Conservation (phyloP, 2,888 invertebrate genomes). For the Taenaris catops region DNA sequence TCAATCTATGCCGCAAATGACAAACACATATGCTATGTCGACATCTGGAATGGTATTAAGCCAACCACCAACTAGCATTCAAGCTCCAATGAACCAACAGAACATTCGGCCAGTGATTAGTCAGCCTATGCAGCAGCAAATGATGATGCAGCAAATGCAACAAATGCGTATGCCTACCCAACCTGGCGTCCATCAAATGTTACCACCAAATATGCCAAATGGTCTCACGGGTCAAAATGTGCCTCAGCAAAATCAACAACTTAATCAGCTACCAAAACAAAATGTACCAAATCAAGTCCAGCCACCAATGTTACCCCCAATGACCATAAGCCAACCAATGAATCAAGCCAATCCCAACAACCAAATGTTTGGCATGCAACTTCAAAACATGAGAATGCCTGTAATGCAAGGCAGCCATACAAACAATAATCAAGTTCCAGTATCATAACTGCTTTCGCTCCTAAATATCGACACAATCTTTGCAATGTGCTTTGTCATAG, state of each 20-base stretch:
- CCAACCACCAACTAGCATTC: constrained; percentile 41
- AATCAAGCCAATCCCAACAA: constrained; percentile 48
- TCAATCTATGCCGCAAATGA: constrained; percentile 57
- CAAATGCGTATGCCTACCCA: constrained; percentile 61
- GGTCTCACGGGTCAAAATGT: constrained; percentile 43
- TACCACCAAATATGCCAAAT: constrained; percentile 45
- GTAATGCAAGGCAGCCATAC: constrained; percentile 50
- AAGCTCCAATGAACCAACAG: constrained; percentile 45
- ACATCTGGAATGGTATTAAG: constrained; percentile 45
- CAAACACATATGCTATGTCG: constrained; percentile 49
- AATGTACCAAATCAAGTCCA: constrained; percentile 49
- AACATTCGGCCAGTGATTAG: constrained; percentile 46
- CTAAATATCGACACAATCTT: too few relatives aligned
- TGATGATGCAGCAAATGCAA: constrained; percentile 66
- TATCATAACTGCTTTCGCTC: too few relatives aligned
- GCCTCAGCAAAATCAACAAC: constrained; percentile 41
- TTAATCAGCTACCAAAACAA: constrained; percentile 40
- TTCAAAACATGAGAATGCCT: constrained; percentile 66
- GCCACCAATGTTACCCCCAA: constrained; percentile 42
- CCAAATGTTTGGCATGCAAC: constrained; percentile 56
- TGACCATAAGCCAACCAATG: constrained; percentile 47
- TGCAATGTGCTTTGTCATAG: too few relatives aligned
- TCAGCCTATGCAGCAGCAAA: constrained; percentile 53
- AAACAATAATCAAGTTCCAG: constrained; percentile 42
- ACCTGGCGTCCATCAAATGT: constrained; percentile 45